Percentiles rank a stretch among this genome's conserved stretches.
Conservation (phyloP, 2,113 vertebrate species). For the Cyanoramphus novaezelandiae region DNA sequence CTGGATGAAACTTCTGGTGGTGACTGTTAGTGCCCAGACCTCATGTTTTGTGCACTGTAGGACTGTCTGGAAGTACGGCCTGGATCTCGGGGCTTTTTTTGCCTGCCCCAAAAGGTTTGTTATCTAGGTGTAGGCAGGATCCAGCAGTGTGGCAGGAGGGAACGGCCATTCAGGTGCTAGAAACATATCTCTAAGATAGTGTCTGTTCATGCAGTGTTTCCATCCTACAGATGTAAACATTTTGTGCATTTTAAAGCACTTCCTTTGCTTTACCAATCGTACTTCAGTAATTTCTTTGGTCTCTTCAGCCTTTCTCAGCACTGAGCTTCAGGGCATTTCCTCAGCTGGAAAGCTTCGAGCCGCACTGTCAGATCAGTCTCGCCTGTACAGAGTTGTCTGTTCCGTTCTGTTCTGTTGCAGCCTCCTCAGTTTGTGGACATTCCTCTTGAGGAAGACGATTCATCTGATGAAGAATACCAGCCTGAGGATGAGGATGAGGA, state of each 20-base stretch:
- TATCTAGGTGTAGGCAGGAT: neutral
- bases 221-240: neutral
- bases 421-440: constrained; percentile 96
- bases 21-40: neutral
- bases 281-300: neutral
- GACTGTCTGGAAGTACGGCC: neutral
- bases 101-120: neutral
- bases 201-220: neutral
- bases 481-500: constrained; percentile 95
- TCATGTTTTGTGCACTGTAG: rapidly evolving
- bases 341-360: neutral
- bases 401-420: constrained; percentile 57
- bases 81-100: neutral
- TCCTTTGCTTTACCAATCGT: neutral
- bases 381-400: neutral
- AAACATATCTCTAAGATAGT: neutral
- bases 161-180: neutral
- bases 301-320: neutral
- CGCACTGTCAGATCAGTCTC: too few relatives aligned
- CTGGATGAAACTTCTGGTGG: neutral
- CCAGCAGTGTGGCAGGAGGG: neutral
- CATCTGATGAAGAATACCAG: constrained; percentile 95
- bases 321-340: neutral
- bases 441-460: constrained; percentile 91
- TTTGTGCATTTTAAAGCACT: neutral